Evolutionary conservation across 2,888 invertebrate genomes (phyloP), one percentile per base, ranked within the genome.

Genomic region (Stenichneumon culpator): DNA sequence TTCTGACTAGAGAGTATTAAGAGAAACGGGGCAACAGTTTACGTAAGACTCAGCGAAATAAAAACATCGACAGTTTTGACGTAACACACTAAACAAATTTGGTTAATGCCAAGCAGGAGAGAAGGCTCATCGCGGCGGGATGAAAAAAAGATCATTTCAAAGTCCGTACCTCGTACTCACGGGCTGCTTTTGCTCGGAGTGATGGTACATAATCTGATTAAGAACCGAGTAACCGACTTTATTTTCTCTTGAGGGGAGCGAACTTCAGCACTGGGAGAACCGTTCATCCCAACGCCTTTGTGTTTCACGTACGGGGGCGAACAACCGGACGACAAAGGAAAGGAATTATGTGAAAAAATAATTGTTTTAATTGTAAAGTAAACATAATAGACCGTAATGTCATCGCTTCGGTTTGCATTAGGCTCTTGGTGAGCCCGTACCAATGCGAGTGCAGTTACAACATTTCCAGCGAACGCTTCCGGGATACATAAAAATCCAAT

Each of bases 121-220:
- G 67, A 57, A 60, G 52, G 39, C 52, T 68, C 67, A 72, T 80
- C 50, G 47, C 25, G 68, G 72, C 68, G 57, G 73, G 72, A 57
- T n/a, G 39, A 47, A 80, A 72, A 47, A 80, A 70, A 82, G 16
- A 22, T 80, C 68, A 70, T 73, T 52, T 60, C 16, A 73, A 84
- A 28, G 67, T 73, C 57, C 57, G 52, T 39, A 22, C 14, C 44
- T 60, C 47, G 47, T 68, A 25, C 50, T 28, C 77, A n/a, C 22
- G 52, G 63, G 32, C 39, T 3, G 44, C 44, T 47, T 77, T 44
- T 39, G 79, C 80, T 63, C 65, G 65, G 57, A 73, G 67, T 77
- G 72, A 75, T 68, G 52, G 72, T 52, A 68, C 68, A 84, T 84
- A 77, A 84, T 73, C 50, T 67, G 77, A 84, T 84, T 84, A 84